These are phyloP conservation scores for Crocallis elinguaria DNA, from an alignment of 2,888 invertebrate genomes.

Conservation along the genomic window DNA sequence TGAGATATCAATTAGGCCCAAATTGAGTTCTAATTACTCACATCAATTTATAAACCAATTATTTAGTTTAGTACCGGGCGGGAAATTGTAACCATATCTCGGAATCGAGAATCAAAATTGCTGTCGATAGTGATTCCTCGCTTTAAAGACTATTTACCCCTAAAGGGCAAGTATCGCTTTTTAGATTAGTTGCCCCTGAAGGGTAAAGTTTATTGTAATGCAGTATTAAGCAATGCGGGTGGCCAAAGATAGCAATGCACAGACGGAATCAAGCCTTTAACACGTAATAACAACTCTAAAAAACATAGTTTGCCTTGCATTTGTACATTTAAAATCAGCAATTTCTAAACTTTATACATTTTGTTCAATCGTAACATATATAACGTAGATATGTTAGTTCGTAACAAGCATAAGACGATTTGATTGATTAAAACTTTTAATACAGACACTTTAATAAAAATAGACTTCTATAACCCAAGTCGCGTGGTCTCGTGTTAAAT, in stretches of 20 bases:
- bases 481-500: not conserved
- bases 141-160: too few relatives aligned
- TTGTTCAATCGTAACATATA: slow-evolving; percentile 12
- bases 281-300: slow-evolving; percentile 22
- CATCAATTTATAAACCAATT: too few relatives aligned
- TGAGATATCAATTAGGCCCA: too few relatives aligned
- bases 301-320: slow-evolving; percentile 6
- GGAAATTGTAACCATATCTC: too few relatives aligned
- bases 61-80: too few relatives aligned
- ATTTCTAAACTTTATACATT: slow-evolving; percentile 8
- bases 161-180: too few relatives aligned
- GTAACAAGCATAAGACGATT: slow-evolving; percentile 17
- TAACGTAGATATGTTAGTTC: slow-evolving; percentile 27
- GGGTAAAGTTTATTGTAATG: too few relatives aligned
- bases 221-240: too few relatives aligned
- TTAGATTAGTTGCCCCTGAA: too few relatives aligned
- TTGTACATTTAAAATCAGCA: slow-evolving; percentile 13
- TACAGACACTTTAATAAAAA: slow-evolving; percentile 6
- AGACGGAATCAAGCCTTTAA: slow-evolving; percentile 17
- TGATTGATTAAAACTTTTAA: not conserved
- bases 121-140: too few relatives aligned
- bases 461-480: slow-evolving; percentile 1
- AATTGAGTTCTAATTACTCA: too few relatives aligned
- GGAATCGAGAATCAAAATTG: too few relatives aligned
- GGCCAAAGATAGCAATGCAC: slow-evolving; percentile 18